Evolutionary conservation across 2,797 vertebrate species (phyloP), one percentile per base, ranked within the genome.

Genomic region (Novumbra hubbsi): DNA sequence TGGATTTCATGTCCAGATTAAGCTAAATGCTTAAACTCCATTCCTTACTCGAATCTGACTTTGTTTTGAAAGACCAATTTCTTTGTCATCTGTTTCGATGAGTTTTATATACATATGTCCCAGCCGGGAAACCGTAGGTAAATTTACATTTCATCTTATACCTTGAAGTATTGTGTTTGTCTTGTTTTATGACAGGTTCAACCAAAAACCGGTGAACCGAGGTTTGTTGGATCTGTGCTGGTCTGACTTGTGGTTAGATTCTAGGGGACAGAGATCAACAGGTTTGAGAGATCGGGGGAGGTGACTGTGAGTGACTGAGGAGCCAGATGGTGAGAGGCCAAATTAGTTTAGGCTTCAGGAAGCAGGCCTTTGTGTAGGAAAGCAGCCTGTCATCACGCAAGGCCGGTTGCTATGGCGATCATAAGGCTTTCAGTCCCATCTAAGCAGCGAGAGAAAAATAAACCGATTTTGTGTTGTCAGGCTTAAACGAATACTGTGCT

Each of bases 251-350:
- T 41, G 19, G 67, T 1, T 50, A 68, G 49, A 41, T 77, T 45
- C 16, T 17, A 21, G 49, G 32, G 49, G 57, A 32, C 70, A 48
- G 55, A 57, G 71, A 76, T 76, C 78, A 78, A 78, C 84, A 83
- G 77, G 86, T 87, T 76, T 73, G 70, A 12, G 72, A 12, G 72
- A 55, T 60, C 38, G 7, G 50, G 55, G 62, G n/a, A 2, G 62
- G 5, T 67, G 60, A 72, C 38, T 19, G 68, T 79, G 27, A 14
- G 38, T 57, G 73, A 71, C 30, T 6, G 65, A 68, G 28, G 73
- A 50, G 80, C 72, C 89, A 90, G 85, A 89, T 89, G 90, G 89
- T 75, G 77, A 74, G 24, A 69, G 83, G 21, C 77, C 76, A 76
- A 79, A 79, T 72, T 76, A 76, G 77, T 68, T 75, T 32, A 27